These are phyloP conservation scores for Corvus hawaiiensis DNA, from an alignment of 2,113 vertebrate species.

Conservation along the genomic window DNA sequence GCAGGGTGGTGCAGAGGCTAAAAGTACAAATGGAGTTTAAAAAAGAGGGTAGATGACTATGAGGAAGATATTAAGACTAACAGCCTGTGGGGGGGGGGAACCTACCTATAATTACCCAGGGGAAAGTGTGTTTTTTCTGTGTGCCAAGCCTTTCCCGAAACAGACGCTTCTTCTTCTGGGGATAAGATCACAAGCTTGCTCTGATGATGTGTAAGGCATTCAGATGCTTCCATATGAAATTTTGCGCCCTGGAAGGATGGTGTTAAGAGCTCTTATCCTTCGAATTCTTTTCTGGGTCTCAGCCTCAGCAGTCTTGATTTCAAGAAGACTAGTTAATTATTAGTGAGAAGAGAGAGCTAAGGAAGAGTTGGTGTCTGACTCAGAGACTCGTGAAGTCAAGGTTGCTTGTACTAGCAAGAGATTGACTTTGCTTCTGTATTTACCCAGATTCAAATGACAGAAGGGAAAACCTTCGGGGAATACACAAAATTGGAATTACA, in stretches of 20 bases:
- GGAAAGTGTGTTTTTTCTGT: neutral
- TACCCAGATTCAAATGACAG: neutral
- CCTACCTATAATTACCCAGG: neutral
- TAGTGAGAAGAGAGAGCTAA: neutral
- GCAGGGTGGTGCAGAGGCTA: neutral
- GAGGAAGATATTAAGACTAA: neutral
- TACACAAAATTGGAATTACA: neutral
- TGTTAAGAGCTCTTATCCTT: neutral
- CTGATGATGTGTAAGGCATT: neutral
- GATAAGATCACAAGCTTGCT: neutral
- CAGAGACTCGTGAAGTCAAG: neutral
- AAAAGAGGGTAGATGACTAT: neutral
- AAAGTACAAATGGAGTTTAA: neutral
- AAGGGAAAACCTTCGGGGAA: neutral
- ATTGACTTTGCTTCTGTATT: conserved; percentile 1
- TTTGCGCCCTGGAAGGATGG: neutral
- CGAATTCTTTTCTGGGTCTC: neutral
- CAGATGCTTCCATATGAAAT: neutral
- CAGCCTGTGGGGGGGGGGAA: neutral
- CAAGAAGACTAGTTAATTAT: neutral
- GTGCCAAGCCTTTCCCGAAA: neutral
- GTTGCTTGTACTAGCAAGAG: conserved; percentile 10
- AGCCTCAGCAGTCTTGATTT: neutral
- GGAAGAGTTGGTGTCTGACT: neutral
- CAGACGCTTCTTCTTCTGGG: neutral